Evolutionary conservation across 2,113 vertebrate genomes (phyloP), one percentile per base, ranked within the genome.

Genomic region (Phoenicopterus ruber): DNA sequence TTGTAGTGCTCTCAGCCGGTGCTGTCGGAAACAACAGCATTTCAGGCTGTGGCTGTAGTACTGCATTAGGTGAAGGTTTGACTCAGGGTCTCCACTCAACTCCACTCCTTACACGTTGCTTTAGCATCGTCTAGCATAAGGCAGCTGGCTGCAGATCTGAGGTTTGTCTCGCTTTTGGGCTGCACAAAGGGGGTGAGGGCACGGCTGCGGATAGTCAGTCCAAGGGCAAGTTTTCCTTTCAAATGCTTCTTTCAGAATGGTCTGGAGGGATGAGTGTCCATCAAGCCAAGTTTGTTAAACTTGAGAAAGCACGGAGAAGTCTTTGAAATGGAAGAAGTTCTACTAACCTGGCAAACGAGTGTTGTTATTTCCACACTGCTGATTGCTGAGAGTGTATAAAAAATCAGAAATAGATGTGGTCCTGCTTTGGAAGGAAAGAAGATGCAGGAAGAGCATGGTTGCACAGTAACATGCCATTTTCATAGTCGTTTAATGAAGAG

Each of bases 181-280:
- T 58, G 63, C 10, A 24, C 5, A 38, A 42, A 66, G 5, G 0
- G 0, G 6, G 3, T 65, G 29, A 52, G 38, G 16, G 20, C 21
- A 38, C 2, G 2, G 11, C 49, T 81, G 34, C 15, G 38, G 9
- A 9, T 25, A 13, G 6, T 34, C 34, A 57, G 25, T 6, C 8
- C 7, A 66, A 57, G 12, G 14, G 15, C 14, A 73, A 17, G 29
- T 61, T 69, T 69, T 80, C 44, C 67, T 61, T 59, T 25, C 18
- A 55, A 61, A 24, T 62, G 12, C 40, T 66, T 14, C 36, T 62
- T 31, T 44, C 12, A 59, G 26, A 8, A 34, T 16, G 3, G 3
- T 52, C 15, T 65, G 36, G 18, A 87, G 31, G 40, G 81, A 69
- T 6, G 4, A 67, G 3, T 18, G 80, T 67, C 29, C n/a, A 36